Conservation (phyloP, 2,113 vertebrate genomes). For the Pseudopodoces humilis region DNA sequence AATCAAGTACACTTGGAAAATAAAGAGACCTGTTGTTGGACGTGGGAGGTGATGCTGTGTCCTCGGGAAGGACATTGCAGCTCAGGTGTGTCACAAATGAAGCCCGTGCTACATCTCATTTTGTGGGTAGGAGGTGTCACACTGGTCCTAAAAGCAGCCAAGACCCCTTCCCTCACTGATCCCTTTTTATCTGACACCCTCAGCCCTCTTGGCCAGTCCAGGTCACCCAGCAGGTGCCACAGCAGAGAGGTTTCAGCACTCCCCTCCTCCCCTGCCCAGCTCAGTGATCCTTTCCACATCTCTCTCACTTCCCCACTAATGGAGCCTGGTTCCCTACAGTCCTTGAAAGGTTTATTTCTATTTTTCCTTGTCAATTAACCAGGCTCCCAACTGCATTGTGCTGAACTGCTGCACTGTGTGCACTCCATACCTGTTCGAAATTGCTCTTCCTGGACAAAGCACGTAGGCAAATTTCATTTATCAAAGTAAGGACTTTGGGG, state of each 20-base stretch:
- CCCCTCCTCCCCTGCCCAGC: neutral
- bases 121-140: neutral
- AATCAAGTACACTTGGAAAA: neutral
- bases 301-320: neutral
- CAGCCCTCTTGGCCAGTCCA: neutral
- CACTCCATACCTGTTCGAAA: neutral
- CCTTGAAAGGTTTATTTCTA: neutral
- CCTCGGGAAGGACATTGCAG: neutral
- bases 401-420: neutral
- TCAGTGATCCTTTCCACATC: neutral
- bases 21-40: neutral
- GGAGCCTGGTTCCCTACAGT: neutral
- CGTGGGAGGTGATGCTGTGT: neutral
- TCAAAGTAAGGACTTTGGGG: neutral
- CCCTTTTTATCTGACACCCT: neutral
- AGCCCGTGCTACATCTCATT: neutral
- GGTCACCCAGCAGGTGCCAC: neutral
- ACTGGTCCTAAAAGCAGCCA: neutral
- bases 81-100: neutral
- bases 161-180: neutral
- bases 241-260: neutral
- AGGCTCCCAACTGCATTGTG: neutral
- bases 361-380: slow-evolving; percentile 5
- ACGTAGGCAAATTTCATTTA: neutral
- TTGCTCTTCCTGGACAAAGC: neutral